A percentile compares a stretch with the other conserved stretches of the same genome.
phyloP scores from a whole-genome alignment of 1,140 invertebrate species.

The Chelonus insularis region DNA sequence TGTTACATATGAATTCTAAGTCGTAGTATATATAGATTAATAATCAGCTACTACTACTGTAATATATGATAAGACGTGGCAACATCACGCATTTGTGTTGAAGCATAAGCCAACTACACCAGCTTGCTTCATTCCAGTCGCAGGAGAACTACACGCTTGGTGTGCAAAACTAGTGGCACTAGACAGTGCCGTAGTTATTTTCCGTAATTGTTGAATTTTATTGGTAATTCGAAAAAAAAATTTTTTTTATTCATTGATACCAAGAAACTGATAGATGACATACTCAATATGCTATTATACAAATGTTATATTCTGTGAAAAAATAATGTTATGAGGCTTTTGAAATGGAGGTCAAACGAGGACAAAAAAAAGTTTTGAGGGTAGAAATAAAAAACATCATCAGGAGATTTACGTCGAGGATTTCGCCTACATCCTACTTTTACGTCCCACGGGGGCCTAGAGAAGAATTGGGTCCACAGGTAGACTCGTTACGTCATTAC shows the following conservation, averaged over 20 bases:
- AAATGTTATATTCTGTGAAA: too few relatives aligned
- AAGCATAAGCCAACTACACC: not conserved
- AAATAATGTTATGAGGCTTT: too few relatives aligned
- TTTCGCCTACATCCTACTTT: constrained; percentile 21
- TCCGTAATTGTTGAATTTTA: too few relatives aligned
- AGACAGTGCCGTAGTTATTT: constrained; percentile 22
- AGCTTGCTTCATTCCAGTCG: not conserved
- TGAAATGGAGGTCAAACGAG: too few relatives aligned
- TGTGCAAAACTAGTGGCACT: constrained; percentile 25
- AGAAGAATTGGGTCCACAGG: constrained; percentile 51
- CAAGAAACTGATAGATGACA: too few relatives aligned
- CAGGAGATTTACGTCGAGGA: constrained; percentile 19
- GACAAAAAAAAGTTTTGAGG: not conserved
- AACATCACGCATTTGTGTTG: constrained; percentile 10
- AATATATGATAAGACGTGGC: constrained; percentile 17
- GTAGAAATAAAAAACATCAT: not conserved
- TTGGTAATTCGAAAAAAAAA: too few relatives aligned
- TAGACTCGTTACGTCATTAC: constrained; percentile 57
- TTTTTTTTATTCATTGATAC: not conserved
- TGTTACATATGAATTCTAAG: not conserved
- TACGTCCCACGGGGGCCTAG: constrained; percentile 19
- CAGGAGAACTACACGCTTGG: not conserved
- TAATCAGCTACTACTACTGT: not conserved
- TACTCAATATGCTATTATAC: too few relatives aligned
- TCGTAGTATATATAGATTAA: not conserved